phyloP scores from a whole-genome alignment of 1,140 invertebrate genomes.

The Euglossa dilemma region DNA sequence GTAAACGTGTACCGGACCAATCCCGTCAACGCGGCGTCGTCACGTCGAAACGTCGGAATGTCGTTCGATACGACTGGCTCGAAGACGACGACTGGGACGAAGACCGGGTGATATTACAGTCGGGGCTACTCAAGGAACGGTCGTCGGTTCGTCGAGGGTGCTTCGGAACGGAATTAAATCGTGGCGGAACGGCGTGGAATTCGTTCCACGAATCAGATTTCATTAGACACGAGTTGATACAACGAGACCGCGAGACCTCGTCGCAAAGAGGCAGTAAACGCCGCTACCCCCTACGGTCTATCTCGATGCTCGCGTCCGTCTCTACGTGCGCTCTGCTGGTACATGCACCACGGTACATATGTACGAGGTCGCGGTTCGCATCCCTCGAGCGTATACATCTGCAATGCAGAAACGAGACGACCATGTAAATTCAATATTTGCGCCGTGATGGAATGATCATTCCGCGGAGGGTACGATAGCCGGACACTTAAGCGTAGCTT shows the following conservation, averaged over 20 bases:
- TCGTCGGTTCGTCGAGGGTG: not conserved
- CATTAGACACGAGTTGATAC: conserved; percentile 51
- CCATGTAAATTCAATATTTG: conserved; percentile 70
- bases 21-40: too few species aligned
- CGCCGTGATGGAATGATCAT: conserved; percentile 63
- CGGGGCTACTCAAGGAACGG: not conserved
- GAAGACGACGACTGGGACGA: not conserved
- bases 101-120: not conserved
- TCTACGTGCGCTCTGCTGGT: conserved; percentile 1
- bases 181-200: not conserved
- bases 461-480: conserved; percentile 29
- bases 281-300: not conserved
- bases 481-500: conserved; percentile 36
- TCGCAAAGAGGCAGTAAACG: conserved; percentile 58
- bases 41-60: not conserved
- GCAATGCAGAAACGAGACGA: conserved; percentile 68
- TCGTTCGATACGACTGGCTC: not conserved
- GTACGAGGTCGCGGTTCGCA: conserved; percentile 13
- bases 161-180: conserved; percentile 26
- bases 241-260: conserved; percentile 43
- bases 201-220: conserved; percentile 57
- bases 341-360: conserved; percentile 12
- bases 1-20: too few species aligned
- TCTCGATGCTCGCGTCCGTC: not conserved
- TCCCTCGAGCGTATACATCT: conserved; percentile 54